These are phyloP conservation scores for Ciconia stormi DNA, from an alignment of 2,113 vertebrate genomes.

Conservation along the genomic window DNA sequence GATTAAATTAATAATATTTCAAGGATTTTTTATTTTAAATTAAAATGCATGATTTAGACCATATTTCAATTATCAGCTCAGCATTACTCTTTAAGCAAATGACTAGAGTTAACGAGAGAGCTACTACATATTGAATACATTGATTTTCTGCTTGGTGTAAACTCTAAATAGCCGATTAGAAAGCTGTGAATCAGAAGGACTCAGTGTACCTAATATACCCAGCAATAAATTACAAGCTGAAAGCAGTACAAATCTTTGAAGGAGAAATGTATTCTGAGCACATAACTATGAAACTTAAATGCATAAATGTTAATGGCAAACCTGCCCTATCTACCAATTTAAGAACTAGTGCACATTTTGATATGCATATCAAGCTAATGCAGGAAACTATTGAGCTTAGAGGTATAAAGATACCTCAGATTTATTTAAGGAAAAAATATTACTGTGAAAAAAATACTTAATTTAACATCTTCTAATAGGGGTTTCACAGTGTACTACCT, in stretches of 20 bases:
- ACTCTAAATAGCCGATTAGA: conserved; percentile 81
- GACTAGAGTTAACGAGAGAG: conserved; percentile 79
- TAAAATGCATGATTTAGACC: conserved; percentile 76
- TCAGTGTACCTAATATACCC: conserved; percentile 75
- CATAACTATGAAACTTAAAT: conserved; percentile 66
- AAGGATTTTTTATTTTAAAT: conserved; percentile 75
- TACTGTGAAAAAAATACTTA: conserved; percentile 66
- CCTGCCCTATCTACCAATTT: conserved; percentile 59
- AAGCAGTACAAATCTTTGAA: conserved; percentile 67
- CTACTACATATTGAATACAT: conserved; percentile 81
- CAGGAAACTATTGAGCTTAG: conserved; percentile 63
- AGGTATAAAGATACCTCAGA: conserved; percentile 58
- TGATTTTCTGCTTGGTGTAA: conserved; percentile 83
- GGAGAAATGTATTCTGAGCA: conserved; percentile 73
- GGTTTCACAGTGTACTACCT: not conserved
- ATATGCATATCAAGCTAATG: conserved; percentile 61
- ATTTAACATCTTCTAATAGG: conserved; percentile 38
- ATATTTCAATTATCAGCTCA: conserved; percentile 82
- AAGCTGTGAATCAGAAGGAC: conserved; percentile 78
- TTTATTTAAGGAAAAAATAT: conserved; percentile 63
- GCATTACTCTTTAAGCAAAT: conserved; percentile 82
- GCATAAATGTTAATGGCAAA: conserved; percentile 58
- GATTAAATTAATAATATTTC: conserved; percentile 75
- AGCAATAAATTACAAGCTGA: conserved; percentile 67
- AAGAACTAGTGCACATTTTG: conserved; percentile 67